Percentiles rank a stretch among this genome's conserved stretches.
Evolutionary conservation across 2,113 vertebrate species (phyloP).

Genomic region (Accipiter cooperii): DNA sequence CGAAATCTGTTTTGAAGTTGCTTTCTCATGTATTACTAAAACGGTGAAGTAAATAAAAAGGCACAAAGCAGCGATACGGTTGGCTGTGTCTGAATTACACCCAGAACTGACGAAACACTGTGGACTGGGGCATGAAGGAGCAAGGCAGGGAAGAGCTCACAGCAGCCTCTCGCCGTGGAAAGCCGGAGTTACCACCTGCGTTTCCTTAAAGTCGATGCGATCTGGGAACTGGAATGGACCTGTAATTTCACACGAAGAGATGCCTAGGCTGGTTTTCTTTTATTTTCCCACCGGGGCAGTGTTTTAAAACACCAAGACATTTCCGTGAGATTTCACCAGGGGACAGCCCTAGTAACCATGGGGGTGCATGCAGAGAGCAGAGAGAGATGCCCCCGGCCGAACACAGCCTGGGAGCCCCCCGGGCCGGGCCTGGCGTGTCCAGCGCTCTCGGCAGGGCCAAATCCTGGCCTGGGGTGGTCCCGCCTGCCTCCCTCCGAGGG

Average conservation of each 20-base stretch:
- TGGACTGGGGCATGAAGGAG: background rate
- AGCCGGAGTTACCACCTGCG: fast-evolving
- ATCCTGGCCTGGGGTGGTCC: background rate
- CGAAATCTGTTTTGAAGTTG: background rate
- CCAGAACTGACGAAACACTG: background rate
- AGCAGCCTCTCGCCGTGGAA: background rate
- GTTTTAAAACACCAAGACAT: background rate
- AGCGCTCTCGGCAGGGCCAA: background rate
- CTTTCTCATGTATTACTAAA: background rate
- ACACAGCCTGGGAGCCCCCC: background rate
- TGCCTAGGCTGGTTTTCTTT: background rate
- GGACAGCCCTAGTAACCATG: too few relatives aligned
- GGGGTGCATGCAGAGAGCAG: too few relatives aligned
- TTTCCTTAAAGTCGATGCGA: background rate
- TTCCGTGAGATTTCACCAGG: background rate
- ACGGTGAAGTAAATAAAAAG: background rate
- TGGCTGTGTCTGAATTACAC: background rate
- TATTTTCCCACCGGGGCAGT: background rate
- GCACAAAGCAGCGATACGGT: background rate
- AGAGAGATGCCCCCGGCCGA: background rate
- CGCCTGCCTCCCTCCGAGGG: background rate
- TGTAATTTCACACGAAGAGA: background rate
- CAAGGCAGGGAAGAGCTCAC: background rate
- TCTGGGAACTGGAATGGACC: background rate
- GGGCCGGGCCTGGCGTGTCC: background rate